Evolutionary conservation across 2,113 vertebrate species (phyloP), one percentile per base, ranked within the genome.

Genomic region (Neofelis nebulosa): DNA sequence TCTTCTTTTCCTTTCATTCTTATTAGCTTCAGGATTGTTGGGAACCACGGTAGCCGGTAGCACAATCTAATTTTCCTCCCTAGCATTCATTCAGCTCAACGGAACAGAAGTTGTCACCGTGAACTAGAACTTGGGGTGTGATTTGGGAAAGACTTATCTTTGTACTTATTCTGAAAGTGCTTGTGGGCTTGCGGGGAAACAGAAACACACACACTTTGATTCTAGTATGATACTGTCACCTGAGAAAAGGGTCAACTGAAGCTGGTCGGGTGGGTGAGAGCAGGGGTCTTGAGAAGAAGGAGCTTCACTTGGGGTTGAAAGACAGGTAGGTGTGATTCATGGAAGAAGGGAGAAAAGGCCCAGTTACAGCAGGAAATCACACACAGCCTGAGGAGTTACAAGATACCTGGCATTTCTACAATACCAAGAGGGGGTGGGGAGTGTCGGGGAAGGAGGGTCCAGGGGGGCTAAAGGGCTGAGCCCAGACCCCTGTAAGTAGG

Each of bases 401-500:
- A 10, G 61, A 27, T 11, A 15, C 5, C 18, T 6, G 33, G 19
- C 19, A 4, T 61, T 63, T 52, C 50, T 50, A 41, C 50, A 68
- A 7, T 5, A 2, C 25, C 10, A 65, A 31, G 50, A n/a, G 6
- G 2, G 41, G 36, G 12, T 33, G 19, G 27, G 11, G 38, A 76
- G 7, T 45, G n/a, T 76, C 36, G 45, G 4, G 3, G 18, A 23
- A 15, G 12, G 27, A 45, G 4, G 15, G 38, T 27, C 3, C 2
- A 23, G 61, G 10, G 14, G 13, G 3, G 4, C 4, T 1, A 13
- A 3, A 12, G 5, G 9, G 13, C 21, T 45, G 63, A 78, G 29
- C 2, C 52, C 52, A 50, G 68, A n/a, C 45, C 4, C 48, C 63
- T 33, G 2, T 12, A 10, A 50, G 18, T 11, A 13, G n/a, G 33